Base-by-base conservation (phyloP, 2,113 vertebrate genomes). In the Edolisoma coerulescens region DNA sequence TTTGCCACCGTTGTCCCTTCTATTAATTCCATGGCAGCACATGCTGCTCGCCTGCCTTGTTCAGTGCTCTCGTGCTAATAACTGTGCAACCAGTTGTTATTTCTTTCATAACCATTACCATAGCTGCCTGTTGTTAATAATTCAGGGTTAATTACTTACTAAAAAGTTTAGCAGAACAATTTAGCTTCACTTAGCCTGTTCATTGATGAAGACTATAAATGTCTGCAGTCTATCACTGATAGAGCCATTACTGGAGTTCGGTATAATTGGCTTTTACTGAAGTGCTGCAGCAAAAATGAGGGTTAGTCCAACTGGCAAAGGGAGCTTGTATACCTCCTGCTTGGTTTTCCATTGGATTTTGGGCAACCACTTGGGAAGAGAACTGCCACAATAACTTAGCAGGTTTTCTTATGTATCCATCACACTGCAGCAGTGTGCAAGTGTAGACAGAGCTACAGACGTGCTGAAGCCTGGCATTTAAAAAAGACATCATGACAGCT, bases 141-240 rank as follows among this genome's bases (percentile, higher is more conserved):
- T 85, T 94, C 82, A 90, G 82, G 78, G 90, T 82, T 91, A 95
- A 94, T 91, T 79, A 42, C 82, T 83, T 85, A 79, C 69, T 89
- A n/a, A 78, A 84, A 96, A 68, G 78, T 93, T 94, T 64, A 88
- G 79, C 70, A 80, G 87, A 94, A 87, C 41, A 12, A 69, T 94
- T 95, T 79, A 85, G 75, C 49, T 60, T 85, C 1, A 18, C 78
- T 90, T 93, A 90, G 67, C 67, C 67, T 74, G 45, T 78, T 97
- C 79, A 45, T 41, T 85, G 79, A 90, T 88, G 90, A 76, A 64
- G 79, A 92, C 71, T 74, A 12, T 65, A 86, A 85, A 80, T 50
- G 63, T 22, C 79, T 92, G 79, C 76, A 65, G 82, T 54, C 90
- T 83, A 33, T 83, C 82, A 57, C 75, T 42, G 70, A 73, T 49